These are phyloP conservation scores for Drosophila fuyamai DNA, from an alignment of 1,140 invertebrate genomes.

Conservation along the genomic window DNA sequence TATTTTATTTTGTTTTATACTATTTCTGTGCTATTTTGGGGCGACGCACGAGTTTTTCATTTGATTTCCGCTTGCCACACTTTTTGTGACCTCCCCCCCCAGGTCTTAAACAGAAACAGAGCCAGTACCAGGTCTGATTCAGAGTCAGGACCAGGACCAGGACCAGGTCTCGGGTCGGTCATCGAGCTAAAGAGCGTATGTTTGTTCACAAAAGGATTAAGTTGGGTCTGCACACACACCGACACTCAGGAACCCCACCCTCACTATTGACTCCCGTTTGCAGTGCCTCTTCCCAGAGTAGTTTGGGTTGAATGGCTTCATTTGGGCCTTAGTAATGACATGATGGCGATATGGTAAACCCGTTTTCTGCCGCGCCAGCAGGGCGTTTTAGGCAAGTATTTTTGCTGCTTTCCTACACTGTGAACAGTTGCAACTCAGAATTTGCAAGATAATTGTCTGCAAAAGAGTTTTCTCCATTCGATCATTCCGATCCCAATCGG, in stretches of 20 bases:
- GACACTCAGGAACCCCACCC: neutral
- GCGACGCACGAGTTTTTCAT: conserved; percentile 68
- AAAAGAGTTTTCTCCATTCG: no score
- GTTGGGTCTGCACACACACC: conserved; percentile 40
- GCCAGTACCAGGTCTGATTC: neutral
- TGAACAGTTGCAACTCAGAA: neutral
- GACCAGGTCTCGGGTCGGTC: conserved; percentile 11
- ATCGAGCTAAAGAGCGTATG: conserved; percentile 56
- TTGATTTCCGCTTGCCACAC: conserved; percentile 77
- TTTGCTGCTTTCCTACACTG: conserved; percentile 30
- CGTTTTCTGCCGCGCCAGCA: conserved; percentile 10
- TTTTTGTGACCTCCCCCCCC: conserved; percentile 47
- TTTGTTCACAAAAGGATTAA: conserved; percentile 77
- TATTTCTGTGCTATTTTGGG: conserved; percentile 43
- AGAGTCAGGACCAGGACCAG: conserved; percentile 7
- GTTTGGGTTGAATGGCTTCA: conserved; percentile 63
- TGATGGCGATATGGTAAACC: conserved; percentile 14
- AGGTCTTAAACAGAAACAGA: conserved; percentile 26
- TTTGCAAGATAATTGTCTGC: no score
- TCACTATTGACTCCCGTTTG: neutral
- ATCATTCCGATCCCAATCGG: no score
- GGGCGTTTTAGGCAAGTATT: conserved; percentile 29
- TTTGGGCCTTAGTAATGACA: conserved; percentile 61
- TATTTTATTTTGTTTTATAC: conserved; percentile 50
- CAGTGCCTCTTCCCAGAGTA: conserved; percentile 8